Conservation (phyloP, 2,888 invertebrate species). For the Cylindroiulus punctatus region DNA sequence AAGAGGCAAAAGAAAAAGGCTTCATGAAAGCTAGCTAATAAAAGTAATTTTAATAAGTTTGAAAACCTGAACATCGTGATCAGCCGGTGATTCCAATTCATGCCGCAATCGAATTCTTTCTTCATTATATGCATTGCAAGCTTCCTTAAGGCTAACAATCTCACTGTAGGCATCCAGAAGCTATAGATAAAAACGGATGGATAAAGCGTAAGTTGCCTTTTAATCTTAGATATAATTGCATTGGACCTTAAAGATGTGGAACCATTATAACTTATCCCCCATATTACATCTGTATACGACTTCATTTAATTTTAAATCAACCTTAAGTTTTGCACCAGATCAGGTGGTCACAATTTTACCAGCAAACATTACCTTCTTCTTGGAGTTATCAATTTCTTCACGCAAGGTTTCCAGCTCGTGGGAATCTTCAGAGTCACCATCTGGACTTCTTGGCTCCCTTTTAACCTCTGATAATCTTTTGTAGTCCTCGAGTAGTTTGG, state of each 20-base stretch:
- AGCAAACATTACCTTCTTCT: constrained; percentile 30
- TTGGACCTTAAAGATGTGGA: no score
- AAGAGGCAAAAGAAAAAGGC: not conserved
- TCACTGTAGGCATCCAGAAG: constrained; percentile 50
- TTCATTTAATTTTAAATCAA: no score
- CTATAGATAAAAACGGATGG: not conserved
- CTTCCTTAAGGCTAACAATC: constrained; percentile 54
- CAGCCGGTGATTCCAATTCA: constrained; percentile 46
- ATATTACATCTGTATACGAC: no score
- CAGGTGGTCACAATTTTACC: not conserved
- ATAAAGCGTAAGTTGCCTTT: not conserved
- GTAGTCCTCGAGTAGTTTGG: constrained; percentile 50
- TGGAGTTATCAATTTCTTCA: constrained; percentile 51
- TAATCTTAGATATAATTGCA: not conserved
- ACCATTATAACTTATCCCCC: no score
- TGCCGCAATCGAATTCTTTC: constrained; percentile 50
- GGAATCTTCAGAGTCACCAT: not conserved
- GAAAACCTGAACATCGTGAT: constrained; percentile 51
- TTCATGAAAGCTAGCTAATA: constrained; percentile 33
- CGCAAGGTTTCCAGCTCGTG: constrained; percentile 27
- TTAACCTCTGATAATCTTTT: constrained; percentile 1
- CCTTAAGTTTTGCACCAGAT: no score
- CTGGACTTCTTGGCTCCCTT: not conserved
- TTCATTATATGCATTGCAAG: constrained; percentile 53
- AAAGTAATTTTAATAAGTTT: not conserved